phyloP scores from a whole-genome alignment of 2,113 vertebrate genomes.

The Anser brachyrhynchus region DNA sequence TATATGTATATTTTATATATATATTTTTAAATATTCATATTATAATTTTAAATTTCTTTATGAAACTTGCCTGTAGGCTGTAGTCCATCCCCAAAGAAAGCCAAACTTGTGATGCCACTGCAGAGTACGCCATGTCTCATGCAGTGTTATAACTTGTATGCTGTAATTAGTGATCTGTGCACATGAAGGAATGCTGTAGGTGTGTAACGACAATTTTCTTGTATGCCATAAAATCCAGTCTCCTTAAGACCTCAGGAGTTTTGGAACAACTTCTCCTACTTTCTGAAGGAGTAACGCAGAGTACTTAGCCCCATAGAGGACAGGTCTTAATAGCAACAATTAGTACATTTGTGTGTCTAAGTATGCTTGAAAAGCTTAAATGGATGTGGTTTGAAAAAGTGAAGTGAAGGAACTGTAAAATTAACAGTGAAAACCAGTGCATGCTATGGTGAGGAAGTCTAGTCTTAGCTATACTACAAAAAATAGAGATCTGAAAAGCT shows the following conservation, averaged over 20 bases:
- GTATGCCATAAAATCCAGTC: neutral
- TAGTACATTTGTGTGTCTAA: neutral
- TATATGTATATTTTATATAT: neutral
- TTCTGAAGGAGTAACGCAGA: neutral
- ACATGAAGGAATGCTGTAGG: neutral
- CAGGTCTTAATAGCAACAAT: neutral
- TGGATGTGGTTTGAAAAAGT: conserved; percentile 9
- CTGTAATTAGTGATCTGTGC: neutral
- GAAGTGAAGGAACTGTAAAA: conserved; percentile 26
- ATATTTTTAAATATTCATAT: neutral
- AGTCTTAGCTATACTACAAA: neutral
- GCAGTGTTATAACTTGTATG: neutral
- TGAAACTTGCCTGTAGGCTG: neutral
- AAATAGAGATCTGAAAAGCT: conserved; percentile 34
- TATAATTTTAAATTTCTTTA: neutral
- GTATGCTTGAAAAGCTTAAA: conserved; percentile 9
- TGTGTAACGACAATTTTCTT: neutral
- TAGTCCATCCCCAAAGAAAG: neutral
- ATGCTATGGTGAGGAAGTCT: neutral
- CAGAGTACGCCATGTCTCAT: fast-evolving
- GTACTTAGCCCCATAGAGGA: neutral
- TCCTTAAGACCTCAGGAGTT: neutral
- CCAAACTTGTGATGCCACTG: neutral
- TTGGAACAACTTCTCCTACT: neutral
- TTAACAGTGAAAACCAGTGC: neutral